phyloP scores from a whole-genome alignment of 2,888 invertebrate species.

The Bombylius major region DNA sequence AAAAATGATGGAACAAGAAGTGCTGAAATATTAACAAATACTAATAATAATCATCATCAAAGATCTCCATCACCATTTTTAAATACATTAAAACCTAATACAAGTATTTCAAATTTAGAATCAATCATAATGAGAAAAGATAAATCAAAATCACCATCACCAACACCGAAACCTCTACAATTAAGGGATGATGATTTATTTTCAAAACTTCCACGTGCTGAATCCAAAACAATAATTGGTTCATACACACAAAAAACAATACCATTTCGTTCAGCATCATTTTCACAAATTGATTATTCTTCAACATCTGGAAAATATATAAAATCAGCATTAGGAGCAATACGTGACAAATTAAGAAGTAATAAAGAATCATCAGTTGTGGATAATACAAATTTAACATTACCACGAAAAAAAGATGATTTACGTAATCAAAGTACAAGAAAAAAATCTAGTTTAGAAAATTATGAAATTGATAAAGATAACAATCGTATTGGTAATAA shows the following conservation, averaged over 20 bases:
- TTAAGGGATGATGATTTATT: slow-evolving; percentile 24
- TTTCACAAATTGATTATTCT: slow-evolving; percentile 71
- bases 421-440: slow-evolving; percentile 10
- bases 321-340: slow-evolving; percentile 32
- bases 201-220: slow-evolving; percentile 41
- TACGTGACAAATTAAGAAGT: slow-evolving; percentile 26
- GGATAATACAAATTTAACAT: slow-evolving; percentile 28
- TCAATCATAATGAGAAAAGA: slow-evolving; percentile 24
- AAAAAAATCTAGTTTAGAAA: slow-evolving; percentile 1
- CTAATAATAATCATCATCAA: not conserved
- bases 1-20: not conserved
- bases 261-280: slow-evolving; percentile 73
- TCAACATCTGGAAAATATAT: slow-evolving; percentile 49
- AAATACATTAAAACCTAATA: slow-evolving; percentile 21
- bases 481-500: slow-evolving; percentile 9
- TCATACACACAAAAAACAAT: slow-evolving; percentile 52
- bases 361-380: slow-evolving; percentile 27
- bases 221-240: slow-evolving; percentile 47
- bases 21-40: not conserved
- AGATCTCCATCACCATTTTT: slow-evolving; percentile 10
- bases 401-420: slow-evolving; percentile 31
- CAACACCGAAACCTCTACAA: slow-evolving; percentile 18
- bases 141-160: slow-evolving; percentile 21
- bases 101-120: slow-evolving; percentile 32
- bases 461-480: slow-evolving; percentile 23